These are phyloP conservation scores for Plebejus argus DNA, from an alignment of 2,888 invertebrate genomes.

Conservation along the genomic window DNA sequence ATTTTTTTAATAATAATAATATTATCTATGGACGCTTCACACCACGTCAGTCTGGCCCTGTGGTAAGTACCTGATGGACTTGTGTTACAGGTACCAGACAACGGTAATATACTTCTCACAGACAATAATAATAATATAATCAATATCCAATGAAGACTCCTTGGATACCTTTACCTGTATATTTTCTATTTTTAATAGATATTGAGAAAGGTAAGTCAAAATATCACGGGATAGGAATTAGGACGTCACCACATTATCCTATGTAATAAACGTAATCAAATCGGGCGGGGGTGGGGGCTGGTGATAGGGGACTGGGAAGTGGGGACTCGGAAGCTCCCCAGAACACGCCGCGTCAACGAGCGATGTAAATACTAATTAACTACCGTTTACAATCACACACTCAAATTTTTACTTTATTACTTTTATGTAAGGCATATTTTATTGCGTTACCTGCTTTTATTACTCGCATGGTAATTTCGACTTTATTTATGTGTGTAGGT, in stretches of 20 bases:
- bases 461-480: not conserved
- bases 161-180: no score
- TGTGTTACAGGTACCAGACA: no score
- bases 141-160: no score
- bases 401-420: not conserved
- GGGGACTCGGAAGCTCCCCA: not conserved
- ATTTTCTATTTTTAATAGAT: not conserved
- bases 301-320: not conserved
- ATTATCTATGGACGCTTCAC: no score
- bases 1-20: no score
- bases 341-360: not conserved
- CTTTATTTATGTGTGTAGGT: not conserved
- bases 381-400: not conserved
- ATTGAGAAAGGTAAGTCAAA: not conserved
- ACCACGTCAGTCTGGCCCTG: no score
- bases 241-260: not conserved
- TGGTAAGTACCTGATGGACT: no score
- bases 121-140: no score
- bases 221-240: not conserved
- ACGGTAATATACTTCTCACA: no score
- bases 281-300: not conserved
- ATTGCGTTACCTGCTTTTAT: not conserved
- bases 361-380: constrained; percentile 16
- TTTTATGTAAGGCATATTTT: not conserved
- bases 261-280: not conserved